A percentile compares a stretch with the other conserved stretches of the same genome.
phyloP scores from a whole-genome alignment of 2,888 invertebrate species.

The Arctia plantaginis region DNA sequence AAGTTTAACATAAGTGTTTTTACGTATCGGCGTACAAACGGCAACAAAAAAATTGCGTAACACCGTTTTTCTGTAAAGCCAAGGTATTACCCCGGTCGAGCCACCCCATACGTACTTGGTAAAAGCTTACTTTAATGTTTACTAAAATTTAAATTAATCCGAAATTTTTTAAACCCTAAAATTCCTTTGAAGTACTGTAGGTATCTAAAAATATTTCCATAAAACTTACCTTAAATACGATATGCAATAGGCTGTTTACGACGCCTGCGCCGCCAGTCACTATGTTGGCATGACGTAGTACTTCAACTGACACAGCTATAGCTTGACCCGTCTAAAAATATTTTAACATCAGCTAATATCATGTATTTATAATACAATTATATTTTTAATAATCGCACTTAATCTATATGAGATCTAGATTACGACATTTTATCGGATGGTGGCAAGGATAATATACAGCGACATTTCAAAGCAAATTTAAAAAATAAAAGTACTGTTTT shows the following conservation, averaged over 20 bases:
- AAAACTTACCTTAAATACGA: constrained; percentile 72
- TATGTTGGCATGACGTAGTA: constrained; percentile 76
- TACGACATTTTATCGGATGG: neutral
- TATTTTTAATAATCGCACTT: neutral
- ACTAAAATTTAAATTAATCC: no score
- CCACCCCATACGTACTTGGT: no score
- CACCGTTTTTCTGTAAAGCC: no score
- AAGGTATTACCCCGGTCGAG: no score
- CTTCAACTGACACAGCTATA: constrained; percentile 75
- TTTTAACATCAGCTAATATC: neutral
- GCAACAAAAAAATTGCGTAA: no score
- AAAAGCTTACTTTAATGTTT: no score
- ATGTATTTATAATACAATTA: neutral
- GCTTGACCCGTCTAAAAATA: constrained; percentile 73
- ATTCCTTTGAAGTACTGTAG: no score
- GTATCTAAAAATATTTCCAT: no score
- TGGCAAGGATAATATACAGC: neutral
- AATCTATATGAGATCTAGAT: neutral
- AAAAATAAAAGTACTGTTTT: no score
- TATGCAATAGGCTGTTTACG: constrained; percentile 75
- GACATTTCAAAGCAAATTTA: neutral
- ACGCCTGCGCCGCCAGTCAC: constrained; percentile 80
- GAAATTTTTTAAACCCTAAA: no score
- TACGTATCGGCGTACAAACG: no score
- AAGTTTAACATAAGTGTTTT: no score